Evolutionary conservation across 2,797 vertebrate species (phyloP).

Genomic region (Lycodopsis pacificus): DNA sequence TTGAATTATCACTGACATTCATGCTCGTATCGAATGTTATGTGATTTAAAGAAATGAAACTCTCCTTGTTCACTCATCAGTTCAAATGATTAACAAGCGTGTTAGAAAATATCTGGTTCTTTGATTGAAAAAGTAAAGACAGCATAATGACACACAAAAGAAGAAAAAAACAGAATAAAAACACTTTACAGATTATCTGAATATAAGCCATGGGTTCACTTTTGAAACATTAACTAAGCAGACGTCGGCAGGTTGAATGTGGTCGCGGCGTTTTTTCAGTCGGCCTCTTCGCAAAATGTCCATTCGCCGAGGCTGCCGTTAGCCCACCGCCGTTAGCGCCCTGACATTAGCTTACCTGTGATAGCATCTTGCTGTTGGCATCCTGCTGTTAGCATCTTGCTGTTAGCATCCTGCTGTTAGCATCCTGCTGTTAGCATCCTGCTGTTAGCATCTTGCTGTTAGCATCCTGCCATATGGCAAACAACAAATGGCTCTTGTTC

Average conservation of each 20-base stretch:
- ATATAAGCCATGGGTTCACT: no score
- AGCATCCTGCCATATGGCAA: constrained; percentile 32
- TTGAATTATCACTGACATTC: no score
- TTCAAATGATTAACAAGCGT: no score
- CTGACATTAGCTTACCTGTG: background rate
- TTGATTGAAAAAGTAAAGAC: no score
- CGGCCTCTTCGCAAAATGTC: background rate
- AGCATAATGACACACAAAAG: no score
- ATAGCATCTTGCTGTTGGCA: background rate
- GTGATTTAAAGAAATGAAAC: no score
- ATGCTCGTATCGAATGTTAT: no score
- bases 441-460: constrained; percentile 10
- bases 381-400: background rate
- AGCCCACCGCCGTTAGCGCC: background rate
- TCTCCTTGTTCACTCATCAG: no score
- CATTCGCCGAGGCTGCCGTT: background rate
- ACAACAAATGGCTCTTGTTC: constrained; percentile 42
- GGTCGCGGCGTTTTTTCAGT: background rate
- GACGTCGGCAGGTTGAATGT: no score
- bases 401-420: background rate
- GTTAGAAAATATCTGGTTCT: no score
- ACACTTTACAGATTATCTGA: background rate
- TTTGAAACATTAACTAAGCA: no score
- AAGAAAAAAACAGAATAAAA: no score
- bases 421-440: constrained; percentile 16